These are phyloP conservation scores for Meiosimyza platycephala DNA, from an alignment of 2,888 invertebrate species.

Conservation along the genomic window DNA sequence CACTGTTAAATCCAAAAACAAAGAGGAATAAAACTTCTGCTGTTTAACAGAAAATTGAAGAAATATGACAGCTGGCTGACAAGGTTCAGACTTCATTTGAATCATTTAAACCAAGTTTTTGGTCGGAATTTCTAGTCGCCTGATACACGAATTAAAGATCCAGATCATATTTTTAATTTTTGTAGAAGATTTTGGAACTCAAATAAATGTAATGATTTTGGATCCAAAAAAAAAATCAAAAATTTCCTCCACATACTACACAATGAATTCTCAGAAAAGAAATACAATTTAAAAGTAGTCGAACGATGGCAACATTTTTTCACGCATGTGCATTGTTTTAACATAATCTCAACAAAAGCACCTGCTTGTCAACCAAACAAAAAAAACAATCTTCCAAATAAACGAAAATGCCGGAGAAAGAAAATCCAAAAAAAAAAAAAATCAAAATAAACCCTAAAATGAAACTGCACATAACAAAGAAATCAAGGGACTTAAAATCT, in stretches of 20 bases:
- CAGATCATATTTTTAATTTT: background rate
- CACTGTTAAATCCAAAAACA: no score
- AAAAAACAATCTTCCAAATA: constrained; percentile 8
- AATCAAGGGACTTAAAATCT: background rate
- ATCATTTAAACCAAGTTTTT: no score
- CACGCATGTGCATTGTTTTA: background rate
- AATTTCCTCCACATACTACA: no score
- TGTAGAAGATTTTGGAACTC: background rate
- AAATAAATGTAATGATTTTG: no score
- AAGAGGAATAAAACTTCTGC: no score
- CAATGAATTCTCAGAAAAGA: background rate
- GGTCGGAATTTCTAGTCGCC: background rate
- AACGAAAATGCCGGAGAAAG: background rate
- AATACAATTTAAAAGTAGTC: background rate
- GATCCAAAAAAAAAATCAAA: no score
- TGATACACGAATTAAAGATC: background rate
- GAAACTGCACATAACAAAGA: background rate
- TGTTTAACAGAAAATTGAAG: no score
- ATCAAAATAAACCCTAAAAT: constrained; percentile 13
- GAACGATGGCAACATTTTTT: no score
- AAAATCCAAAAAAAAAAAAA: constrained; percentile 11
- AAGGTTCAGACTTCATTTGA: no score
- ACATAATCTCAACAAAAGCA: background rate
- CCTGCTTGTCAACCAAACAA: background rate
- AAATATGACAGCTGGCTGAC: no score